phyloP scores from a whole-genome alignment of 2,113 vertebrate genomes.

The Cynocephalus volans region DNA sequence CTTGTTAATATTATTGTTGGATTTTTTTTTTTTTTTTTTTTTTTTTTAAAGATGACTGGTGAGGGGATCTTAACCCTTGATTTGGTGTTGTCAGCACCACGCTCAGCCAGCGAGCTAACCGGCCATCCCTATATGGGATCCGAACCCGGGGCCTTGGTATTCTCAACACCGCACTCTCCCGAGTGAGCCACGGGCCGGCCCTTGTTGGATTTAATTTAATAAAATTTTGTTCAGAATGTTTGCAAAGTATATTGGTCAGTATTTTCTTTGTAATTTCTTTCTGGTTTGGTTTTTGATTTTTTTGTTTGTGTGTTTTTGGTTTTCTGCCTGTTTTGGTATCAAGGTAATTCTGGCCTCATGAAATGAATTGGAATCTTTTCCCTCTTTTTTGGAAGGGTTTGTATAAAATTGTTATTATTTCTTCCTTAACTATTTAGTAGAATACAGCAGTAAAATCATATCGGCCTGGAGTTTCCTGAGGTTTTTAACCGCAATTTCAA shows the following conservation, averaged over 20 bases:
- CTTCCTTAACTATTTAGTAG: neutral
- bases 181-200: too few species aligned
- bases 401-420: constrained; percentile 15
- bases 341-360: neutral
- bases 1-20: neutral
- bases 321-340: neutral
- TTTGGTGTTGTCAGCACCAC: too few species aligned
- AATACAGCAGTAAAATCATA: neutral
- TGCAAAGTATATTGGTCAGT: neutral
- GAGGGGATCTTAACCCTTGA: too few species aligned
- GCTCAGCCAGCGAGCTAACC: too few species aligned
- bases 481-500: neutral
- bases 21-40: too few species aligned
- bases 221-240: constrained; percentile 22
- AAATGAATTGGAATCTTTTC: constrained; percentile 1
- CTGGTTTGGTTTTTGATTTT: neutral
- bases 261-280: constrained; percentile 26
- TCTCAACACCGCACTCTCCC: too few species aligned
- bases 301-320: too few species aligned
- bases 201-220: neutral
- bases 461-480: neutral
- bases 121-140: too few species aligned
- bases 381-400: neutral
- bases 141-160: too few species aligned
- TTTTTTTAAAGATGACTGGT: too few species aligned